phyloP scores from a whole-genome alignment of 2,797 vertebrate genomes.

The Sebastes jordani region DNA sequence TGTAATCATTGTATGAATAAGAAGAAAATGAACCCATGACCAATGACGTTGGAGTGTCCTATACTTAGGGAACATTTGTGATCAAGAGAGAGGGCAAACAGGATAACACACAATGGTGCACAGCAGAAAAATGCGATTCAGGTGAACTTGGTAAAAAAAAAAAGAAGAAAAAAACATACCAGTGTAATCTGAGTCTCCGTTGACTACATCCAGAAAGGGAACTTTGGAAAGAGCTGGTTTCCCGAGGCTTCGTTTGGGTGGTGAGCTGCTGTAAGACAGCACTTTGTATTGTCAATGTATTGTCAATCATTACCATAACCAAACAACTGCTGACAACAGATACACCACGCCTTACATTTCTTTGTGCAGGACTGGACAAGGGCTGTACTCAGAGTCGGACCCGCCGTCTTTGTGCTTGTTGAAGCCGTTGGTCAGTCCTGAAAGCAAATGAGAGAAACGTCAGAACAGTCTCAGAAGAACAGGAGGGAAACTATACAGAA shows the following conservation, averaged over 20 bases:
- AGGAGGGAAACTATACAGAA: background rate
- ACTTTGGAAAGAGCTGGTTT: constrained; percentile 93
- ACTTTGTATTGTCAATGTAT: constrained; percentile 5
- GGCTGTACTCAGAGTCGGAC: constrained; percentile 87
- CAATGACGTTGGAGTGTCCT: background rate
- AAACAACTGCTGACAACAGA: background rate
- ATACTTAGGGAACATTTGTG: background rate
- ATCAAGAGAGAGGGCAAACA: background rate
- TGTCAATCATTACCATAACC: background rate
- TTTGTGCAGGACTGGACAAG: constrained; percentile 83
- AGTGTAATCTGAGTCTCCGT: constrained; percentile 89
- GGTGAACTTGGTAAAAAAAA: background rate
- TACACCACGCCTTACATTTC: constrained; percentile 83
- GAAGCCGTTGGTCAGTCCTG: constrained; percentile 93
- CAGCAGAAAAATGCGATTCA: background rate
- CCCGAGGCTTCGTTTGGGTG: constrained; percentile 91
- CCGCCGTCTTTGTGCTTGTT: constrained; percentile 83
- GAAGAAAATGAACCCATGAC: background rate
- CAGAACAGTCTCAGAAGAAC: background rate
- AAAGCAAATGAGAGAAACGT: constrained; percentile 42
- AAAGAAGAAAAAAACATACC: constrained; percentile 69
- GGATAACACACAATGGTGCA: background rate
- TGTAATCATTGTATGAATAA: background rate
- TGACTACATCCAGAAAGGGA: constrained; percentile 89
- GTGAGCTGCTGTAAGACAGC: constrained; percentile 76